Base-by-base conservation (phyloP, 2,797 vertebrate species). In the Phataginus tricuspis region DNA sequence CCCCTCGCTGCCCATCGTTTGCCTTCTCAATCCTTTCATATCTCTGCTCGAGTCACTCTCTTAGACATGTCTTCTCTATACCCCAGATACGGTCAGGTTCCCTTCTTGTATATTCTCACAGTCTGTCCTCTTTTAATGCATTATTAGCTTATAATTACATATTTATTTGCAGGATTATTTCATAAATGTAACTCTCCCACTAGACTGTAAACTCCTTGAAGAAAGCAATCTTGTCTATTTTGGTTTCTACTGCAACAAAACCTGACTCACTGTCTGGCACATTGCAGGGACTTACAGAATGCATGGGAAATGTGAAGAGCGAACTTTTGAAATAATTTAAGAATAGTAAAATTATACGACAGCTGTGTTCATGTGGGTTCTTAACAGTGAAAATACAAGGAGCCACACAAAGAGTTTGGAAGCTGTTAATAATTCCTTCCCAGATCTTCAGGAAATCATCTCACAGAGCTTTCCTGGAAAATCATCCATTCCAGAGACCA, bases 101-200 rank as follows among this genome's bases (percentile, higher is more conserved):
- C 39, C n/a, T 87, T 78, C 61, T 49, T 64, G 4, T 21, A 27
- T 85, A 7, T 79, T 72, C 25, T 53, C 39, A 78, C 1, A 25
- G 29, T 7, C 66, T 79, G 42, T 79, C 31, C 57, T 92, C 74
- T 63, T n/a, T 64, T 57, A 51, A 5, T 64, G 15, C 51, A 72
- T 42, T 74, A 25, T 31, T 49, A 55, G 6, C 64, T 61, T 90
- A 11, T 51, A 63, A 55, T 68, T 53, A 61, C 6, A 59, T 78
- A 42, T 61, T 80, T 71, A 92, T 61, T 77, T 53, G 29, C 21
- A 27, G 78, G 86, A 77, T 19, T 15, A 84, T 78, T 96, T 96
- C n/a, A 51, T 42, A 69, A 83, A 59, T 37, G 49, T 66, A 37
- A 84, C 11, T 63, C 29, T 71, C 15, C 12, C 21, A 80, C 11